A percentile compares a stretch with the other conserved stretches of the same genome.
These are phyloP conservation scores for Seriola quinqueradiata DNA, from an alignment of 2,113 vertebrate genomes.

Conservation along the genomic window DNA sequence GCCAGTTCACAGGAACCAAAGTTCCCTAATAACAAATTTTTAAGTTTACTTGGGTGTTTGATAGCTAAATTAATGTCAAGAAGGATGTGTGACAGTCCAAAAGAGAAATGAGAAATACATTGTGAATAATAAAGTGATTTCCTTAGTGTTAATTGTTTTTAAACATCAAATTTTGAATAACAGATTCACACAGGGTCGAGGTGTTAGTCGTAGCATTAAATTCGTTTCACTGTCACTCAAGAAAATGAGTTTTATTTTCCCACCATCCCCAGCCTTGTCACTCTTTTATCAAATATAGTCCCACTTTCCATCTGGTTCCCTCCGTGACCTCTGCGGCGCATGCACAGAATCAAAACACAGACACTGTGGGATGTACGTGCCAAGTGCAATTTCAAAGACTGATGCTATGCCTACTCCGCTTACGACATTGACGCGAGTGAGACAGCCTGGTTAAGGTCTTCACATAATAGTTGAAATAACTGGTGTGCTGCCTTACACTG, in stretches of 20 bases:
- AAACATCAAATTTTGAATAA: conserved; percentile 4
- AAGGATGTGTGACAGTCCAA: background rate
- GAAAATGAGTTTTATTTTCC: conserved; percentile 28
- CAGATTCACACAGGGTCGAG: background rate
- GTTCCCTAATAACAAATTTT: background rate
- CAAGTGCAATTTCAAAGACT: conserved; percentile 37
- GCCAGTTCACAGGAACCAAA: background rate
- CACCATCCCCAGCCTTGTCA: conserved; percentile 34
- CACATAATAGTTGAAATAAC: conserved; percentile 15
- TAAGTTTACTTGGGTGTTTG: background rate
- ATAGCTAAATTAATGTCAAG: background rate
- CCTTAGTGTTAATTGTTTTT: conserved; percentile 18
- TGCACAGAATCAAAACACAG: conserved; percentile 22
- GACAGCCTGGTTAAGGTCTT: conserved; percentile 27
- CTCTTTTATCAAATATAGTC: conserved; percentile 38
- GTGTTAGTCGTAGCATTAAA: conserved; percentile 28
- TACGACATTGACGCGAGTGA: conserved; percentile 19
- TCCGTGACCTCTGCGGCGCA: conserved; percentile 30
- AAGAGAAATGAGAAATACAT: background rate
- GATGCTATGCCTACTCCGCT: conserved; percentile 2
- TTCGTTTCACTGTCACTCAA: conserved; percentile 45
- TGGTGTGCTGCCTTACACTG: background rate
- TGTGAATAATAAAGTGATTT: background rate
- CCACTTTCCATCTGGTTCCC: conserved; percentile 50
- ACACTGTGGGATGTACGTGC: background rate